Evolutionary conservation across 2,888 invertebrate species (phyloP).

Genomic region (Eretmocerus hayati): DNA sequence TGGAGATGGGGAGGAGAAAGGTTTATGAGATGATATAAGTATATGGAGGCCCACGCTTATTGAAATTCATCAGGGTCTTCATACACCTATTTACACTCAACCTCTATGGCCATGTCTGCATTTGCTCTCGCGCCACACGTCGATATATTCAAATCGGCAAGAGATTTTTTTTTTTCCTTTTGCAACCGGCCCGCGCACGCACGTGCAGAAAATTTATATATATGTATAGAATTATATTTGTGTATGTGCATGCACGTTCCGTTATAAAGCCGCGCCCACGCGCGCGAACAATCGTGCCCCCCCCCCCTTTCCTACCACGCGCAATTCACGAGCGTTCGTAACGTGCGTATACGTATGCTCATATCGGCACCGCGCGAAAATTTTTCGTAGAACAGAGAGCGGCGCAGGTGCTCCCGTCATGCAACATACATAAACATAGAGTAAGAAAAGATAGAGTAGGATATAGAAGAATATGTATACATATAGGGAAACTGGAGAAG

Average conservation of each 20-base stretch:
- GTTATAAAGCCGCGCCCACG: slow-evolving; percentile 12
- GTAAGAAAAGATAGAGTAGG: too few relatives aligned
- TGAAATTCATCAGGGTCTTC: slow-evolving; percentile 19
- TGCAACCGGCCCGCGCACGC: slow-evolving; percentile 5
- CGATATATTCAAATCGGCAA: slow-evolving; percentile 23
- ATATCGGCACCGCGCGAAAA: neutral
- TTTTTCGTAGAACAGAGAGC: neutral
- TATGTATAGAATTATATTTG: slow-evolving; percentile 7
- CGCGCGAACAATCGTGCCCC: slow-evolving; percentile 8
- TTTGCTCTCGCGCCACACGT: slow-evolving; percentile 1
- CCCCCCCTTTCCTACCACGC: too few relatives aligned
- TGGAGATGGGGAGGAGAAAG: too few relatives aligned
- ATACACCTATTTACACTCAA: too few relatives aligned
- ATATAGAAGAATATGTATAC: too few relatives aligned
- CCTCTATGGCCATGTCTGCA: too few relatives aligned
- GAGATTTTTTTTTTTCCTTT: slow-evolving; percentile 5
- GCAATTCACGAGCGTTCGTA: neutral
- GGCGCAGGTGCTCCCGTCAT: neutral
- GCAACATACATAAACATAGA: too few relatives aligned
- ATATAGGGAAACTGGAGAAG: too few relatives aligned
- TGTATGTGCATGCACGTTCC: neutral
- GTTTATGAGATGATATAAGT: too few relatives aligned
- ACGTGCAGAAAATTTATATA: too few relatives aligned
- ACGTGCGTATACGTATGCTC: neutral
- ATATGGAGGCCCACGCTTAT: slow-evolving; percentile 12